These are phyloP conservation scores for Discoglossus pictus DNA, from an alignment of 2,797 vertebrate genomes.

Conservation along the genomic window DNA sequence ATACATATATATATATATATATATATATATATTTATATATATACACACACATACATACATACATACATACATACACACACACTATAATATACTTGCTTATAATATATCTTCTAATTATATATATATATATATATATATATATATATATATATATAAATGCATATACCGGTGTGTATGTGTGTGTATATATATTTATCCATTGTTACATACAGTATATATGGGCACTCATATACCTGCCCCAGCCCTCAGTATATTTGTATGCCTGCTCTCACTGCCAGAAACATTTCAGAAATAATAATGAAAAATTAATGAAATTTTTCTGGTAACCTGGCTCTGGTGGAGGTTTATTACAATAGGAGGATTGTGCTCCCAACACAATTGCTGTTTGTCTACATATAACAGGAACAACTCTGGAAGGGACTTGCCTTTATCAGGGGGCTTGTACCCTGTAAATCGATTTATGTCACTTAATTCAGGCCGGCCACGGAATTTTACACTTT, in stretches of 20 bases:
- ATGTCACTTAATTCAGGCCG: constrained; percentile 97
- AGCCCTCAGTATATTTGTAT: neutral
- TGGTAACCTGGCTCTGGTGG: neutral
- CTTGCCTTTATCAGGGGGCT: constrained; percentile 1
- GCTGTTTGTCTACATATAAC: constrained; percentile 2
- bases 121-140: too few relatives aligned
- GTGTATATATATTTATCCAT: too few relatives aligned
- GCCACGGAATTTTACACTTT: constrained; percentile 83
- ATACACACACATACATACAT: too few relatives aligned
- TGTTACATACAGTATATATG: too few relatives aligned
- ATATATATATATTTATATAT: too few relatives aligned
- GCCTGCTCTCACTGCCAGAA: neutral
- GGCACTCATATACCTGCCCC: too few relatives aligned
- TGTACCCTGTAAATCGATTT: constrained; percentile 76
- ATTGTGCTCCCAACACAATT: constrained; percentile 20
- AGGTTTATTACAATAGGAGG: constrained; percentile 3
- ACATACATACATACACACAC: too few relatives aligned
- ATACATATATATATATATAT: too few relatives aligned
- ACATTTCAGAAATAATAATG: constrained; percentile 16
- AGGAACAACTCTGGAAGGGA: constrained; percentile 20
- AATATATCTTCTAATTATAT: too few relatives aligned
- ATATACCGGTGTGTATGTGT: too few relatives aligned
- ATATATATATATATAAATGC: too few relatives aligned
- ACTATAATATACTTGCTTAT: too few relatives aligned
- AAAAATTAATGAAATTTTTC: constrained; percentile 16